Conservation (phyloP, 2,113 vertebrate species). For the Dromas ardeola region DNA sequence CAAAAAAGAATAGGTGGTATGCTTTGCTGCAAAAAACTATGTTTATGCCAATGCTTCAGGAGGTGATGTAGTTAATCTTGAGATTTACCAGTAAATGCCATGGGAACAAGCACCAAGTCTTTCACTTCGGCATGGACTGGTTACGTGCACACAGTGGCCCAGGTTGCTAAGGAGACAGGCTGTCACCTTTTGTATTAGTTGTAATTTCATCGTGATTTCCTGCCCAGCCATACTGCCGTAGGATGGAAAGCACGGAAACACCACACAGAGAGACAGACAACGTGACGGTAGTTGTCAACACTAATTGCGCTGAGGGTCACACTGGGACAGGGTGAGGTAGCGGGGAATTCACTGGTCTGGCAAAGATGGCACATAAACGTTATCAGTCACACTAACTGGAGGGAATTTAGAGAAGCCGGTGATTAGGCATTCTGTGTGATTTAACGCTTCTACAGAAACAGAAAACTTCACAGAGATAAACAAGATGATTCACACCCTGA, state of each 20-base stretch:
- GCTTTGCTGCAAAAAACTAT: background rate
- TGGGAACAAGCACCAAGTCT: background rate
- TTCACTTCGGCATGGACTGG: background rate
- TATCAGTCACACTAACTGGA: background rate
- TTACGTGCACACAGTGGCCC: background rate
- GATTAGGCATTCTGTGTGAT: background rate
- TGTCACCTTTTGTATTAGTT: background rate
- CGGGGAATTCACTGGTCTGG: background rate
- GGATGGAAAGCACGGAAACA: background rate
- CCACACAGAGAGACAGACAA: background rate
- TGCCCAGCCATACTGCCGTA: background rate
- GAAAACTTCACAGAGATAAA: background rate
- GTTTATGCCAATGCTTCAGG: background rate
- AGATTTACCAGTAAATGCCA: background rate
- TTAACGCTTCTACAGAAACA: background rate
- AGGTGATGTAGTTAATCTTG: background rate
- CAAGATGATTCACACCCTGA: background rate
- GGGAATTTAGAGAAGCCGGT: background rate
- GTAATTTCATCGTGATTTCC: background rate
- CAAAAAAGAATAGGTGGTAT: background rate
- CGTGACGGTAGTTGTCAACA: background rate
- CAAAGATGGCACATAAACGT: background rate
- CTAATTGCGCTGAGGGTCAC: background rate
- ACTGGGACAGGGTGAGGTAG: background rate
- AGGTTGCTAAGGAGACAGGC: constrained; percentile 17